These are phyloP conservation scores for Sprattus sprattus DNA, from an alignment of 2,113 vertebrate genomes.

Conservation along the genomic window DNA sequence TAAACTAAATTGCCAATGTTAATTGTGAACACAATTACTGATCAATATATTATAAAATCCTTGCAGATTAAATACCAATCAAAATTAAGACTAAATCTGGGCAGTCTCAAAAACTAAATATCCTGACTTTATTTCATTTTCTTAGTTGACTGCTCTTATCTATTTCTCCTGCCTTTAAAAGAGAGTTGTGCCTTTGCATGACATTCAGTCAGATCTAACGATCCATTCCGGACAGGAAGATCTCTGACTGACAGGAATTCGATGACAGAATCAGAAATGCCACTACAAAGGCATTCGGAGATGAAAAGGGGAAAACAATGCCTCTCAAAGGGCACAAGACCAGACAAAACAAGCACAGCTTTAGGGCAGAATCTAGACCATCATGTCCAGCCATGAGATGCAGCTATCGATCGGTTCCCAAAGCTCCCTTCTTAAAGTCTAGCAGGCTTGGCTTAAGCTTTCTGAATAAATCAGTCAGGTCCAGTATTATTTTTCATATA, in stretches of 20 bases:
- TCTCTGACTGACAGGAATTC: conserved; percentile 45
- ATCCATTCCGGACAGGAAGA: conserved; percentile 13
- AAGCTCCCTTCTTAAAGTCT: conserved; percentile 33
- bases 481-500: background rate
- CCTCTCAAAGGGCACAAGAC: conserved; percentile 42
- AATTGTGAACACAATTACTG: too few species aligned
- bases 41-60: too few species aligned
- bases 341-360: conserved; percentile 33
- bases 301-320: conserved; percentile 32
- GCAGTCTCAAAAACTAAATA: too few species aligned
- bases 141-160: background rate
- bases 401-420: conserved; percentile 36
- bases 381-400: conserved; percentile 35
- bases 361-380: conserved; percentile 42
- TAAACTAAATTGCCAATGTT: too few species aligned
- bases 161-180: conserved; percentile 24
- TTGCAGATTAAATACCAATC: too few species aligned
- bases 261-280: conserved; percentile 37
- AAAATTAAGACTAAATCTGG: too few species aligned
- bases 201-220: conserved; percentile 21
- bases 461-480: conserved; percentile 37
- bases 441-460: conserved; percentile 32
- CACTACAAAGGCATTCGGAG: conserved; percentile 33
- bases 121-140: background rate
- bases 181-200: conserved; percentile 20